Conservation (phyloP, 2,888 invertebrate species). For the Heteromurus nitidus region DNA sequence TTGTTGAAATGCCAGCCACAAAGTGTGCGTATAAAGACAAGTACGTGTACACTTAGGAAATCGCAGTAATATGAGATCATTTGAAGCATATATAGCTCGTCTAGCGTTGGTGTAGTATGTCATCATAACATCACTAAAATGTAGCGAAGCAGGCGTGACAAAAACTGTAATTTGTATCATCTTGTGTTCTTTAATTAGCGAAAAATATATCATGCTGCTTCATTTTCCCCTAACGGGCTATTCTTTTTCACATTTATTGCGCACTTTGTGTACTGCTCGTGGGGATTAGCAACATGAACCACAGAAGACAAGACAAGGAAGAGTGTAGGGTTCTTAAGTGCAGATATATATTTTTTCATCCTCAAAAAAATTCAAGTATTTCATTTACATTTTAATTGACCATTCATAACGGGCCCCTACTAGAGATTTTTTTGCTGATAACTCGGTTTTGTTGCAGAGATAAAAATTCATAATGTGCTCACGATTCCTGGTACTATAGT, state of each 20-base stretch:
- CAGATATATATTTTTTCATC: not conserved
- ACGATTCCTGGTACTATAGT: not conserved
- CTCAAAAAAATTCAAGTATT: constrained; percentile 20
- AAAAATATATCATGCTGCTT: constrained; percentile 33
- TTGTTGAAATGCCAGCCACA: no score
- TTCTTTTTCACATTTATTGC: constrained; percentile 11
- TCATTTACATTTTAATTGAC: constrained; percentile 56
- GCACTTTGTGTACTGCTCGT: not conserved
- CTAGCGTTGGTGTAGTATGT: not conserved
- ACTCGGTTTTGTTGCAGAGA: constrained; percentile 1
- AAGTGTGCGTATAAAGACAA: no score
- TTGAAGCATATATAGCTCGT: no score
- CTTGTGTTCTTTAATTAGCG: constrained; percentile 37
- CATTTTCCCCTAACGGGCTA: not conserved
- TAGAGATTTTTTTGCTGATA: not conserved
- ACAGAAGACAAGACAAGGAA: constrained; percentile 34
- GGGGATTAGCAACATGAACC: constrained; percentile 30
- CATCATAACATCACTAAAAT: constrained; percentile 16
- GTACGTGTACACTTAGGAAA: no score
- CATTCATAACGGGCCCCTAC: constrained; percentile 16
- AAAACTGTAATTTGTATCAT: constrained; percentile 6
- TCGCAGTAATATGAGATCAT: no score
- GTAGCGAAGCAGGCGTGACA: constrained; percentile 28
- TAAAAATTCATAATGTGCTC: constrained; percentile 9
- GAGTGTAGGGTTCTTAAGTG: not conserved